Base-by-base conservation (phyloP, 1,140 invertebrate genomes). In the Brachionus plicatilis region DNA sequence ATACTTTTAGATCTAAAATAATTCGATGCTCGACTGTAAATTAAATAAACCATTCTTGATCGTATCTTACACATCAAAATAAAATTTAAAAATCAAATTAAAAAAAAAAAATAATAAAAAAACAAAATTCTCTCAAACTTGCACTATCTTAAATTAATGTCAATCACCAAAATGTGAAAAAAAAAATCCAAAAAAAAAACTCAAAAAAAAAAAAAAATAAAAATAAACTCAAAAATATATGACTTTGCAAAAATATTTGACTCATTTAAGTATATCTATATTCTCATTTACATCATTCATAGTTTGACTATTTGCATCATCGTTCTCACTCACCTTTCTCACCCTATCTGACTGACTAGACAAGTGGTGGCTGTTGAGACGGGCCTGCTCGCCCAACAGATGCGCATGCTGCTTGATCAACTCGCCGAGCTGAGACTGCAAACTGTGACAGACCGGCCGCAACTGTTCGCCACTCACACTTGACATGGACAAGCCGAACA, bases 191-290 rank as follows among this genome's bases (percentile, higher is more conserved):
- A 24, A 70, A 17, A 7, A 43, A 72, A 45, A 72, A 43, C 17
- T 7, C 7, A 14, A 70, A 70, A 37, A 37, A 70, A 70, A 70
- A 68, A 68, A 68, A 68, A 0, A 33, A 24, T 41, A 33, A 68
- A 68, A 68, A 68, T 68, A 33, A 68, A 68, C 24, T 68, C 29
- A 33, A 72, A 72, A 72, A 72, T 72, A 72, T 72, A 72, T 72
- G 68, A 72, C 68, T 72, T 37, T 72, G n/a, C n/a, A 41, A 68
- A 68, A 68, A 37, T 68, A 72, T 72, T 72, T 72, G 68, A 72
- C 68, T 72, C n/a, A 72, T 72, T 72, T 72, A 24, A 72, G 17
- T 12, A 72, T 43, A 72, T 72, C 68, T 41, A 72, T 72, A 20
- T 41, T 72, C 20, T 72, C 68, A 72, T 72, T 72, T 20, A 43